phyloP scores from a whole-genome alignment of 2,797 vertebrate species.

The Carcharodon carcharias region DNA sequence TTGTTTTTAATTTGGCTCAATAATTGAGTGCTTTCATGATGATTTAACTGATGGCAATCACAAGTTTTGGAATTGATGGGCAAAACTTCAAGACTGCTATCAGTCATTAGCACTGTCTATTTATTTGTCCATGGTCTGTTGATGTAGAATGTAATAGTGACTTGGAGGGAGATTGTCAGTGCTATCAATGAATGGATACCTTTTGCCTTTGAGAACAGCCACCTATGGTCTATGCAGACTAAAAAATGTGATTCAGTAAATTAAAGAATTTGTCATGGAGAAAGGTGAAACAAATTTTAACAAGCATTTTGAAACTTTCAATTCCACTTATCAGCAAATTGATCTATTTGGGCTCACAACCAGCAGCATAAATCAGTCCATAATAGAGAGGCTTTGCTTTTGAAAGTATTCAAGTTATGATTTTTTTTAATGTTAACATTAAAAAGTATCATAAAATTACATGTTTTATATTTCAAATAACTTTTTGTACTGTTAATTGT shows the following conservation, averaged over 20 bases:
- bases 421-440: not conserved
- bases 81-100: not conserved
- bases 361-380: not conserved
- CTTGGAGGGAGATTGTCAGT: not conserved
- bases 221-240: not conserved
- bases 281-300: not conserved
- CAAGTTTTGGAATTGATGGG: not conserved
- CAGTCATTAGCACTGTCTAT: not conserved
- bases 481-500: not conserved
- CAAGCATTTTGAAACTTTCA: not conserved
- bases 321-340: not conserved
- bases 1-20: not conserved
- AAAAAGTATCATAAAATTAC: no score
- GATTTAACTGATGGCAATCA: not conserved
- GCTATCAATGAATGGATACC: not conserved
- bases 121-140: not conserved
- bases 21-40: not conserved
- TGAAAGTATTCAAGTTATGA: not conserved
- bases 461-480: not conserved
- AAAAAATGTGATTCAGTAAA: not conserved
- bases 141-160: not conserved
- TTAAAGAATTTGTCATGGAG: not conserved
- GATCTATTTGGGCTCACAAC: not conserved
- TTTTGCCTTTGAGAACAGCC: not conserved
- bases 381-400: not conserved